These are phyloP conservation scores for Catalaphyllia jardinei DNA, from an alignment of 64 coral and sea anemone genomes.

Conservation along the genomic window DNA sequence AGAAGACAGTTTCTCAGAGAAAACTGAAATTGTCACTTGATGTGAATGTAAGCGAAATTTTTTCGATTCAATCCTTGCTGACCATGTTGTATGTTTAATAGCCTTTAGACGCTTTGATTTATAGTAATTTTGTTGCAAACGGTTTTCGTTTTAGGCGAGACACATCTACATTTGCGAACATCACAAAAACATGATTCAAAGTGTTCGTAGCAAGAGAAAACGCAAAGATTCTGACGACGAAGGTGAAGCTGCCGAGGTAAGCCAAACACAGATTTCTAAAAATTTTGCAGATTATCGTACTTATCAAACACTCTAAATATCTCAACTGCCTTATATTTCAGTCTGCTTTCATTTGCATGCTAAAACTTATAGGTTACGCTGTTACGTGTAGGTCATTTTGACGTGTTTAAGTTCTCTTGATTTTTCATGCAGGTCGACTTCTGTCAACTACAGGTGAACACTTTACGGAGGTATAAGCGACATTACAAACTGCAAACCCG, in stretches of 20 bases:
- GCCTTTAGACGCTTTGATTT: background rate
- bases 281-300: background rate
- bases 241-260: constrained; percentile 82
- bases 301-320: background rate
- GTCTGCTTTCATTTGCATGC: constrained; percentile 24
- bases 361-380: no score
- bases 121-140: background rate
- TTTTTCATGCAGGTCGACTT: constrained; percentile 80
- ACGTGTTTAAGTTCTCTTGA: constrained; percentile 1
- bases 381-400: background rate
- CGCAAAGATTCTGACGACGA: constrained; percentile 99
- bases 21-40: constrained; percentile 96
- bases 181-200: constrained; percentile 99
- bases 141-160: constrained; percentile 62
- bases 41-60: constrained; percentile 76
- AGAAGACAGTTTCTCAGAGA: constrained; percentile 98
- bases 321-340: background rate
- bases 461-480: constrained; percentile 93
- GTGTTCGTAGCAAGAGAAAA: constrained; percentile 96
- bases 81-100: background rate
- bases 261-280: background rate
- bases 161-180: constrained; percentile 98
- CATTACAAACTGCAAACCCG: constrained; percentile 97
- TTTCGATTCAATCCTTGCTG: constrained; percentile 2
- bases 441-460: constrained; percentile 92